Evolutionary conservation across 2,888 invertebrate species (phyloP).

Genomic region (Diarsia mendica): DNA sequence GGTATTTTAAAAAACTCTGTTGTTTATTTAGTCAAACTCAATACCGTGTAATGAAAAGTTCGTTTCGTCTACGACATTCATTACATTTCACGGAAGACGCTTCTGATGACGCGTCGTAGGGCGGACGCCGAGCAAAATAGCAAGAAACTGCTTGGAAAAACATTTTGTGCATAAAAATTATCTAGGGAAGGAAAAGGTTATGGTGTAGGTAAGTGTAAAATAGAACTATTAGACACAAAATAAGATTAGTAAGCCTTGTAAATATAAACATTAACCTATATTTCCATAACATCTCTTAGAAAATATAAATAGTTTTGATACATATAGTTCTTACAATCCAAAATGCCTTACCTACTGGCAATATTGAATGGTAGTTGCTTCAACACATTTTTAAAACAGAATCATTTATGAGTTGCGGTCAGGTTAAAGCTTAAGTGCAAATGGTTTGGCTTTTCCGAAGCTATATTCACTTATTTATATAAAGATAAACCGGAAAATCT

Average conservation of each 20-base stretch:
- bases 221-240: neutral
- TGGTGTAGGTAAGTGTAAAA: neutral
- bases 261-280: neutral
- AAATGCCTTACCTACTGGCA: neutral
- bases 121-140: conserved; percentile 1
- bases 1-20: neutral
- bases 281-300: neutral
- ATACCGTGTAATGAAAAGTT: too few species aligned
- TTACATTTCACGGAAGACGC: conserved; percentile 39
- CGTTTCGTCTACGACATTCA: conserved; percentile 17
- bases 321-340: neutral
- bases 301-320: neutral
- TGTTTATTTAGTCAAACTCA: too few species aligned
- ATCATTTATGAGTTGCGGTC: conserved; percentile 2
- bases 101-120: conserved; percentile 16
- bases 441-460: neutral
- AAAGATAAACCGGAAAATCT: neutral
- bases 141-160: conserved; percentile 3
- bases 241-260: neutral
- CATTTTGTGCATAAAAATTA: conserved; percentile 13
- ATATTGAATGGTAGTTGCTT: neutral
- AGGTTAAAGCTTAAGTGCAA: neutral
- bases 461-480: neutral
- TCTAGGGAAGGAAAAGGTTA: neutral
- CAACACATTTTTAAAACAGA: neutral